These are phyloP conservation scores for Hylomyscus alleni DNA, from an alignment of 2,797 vertebrate genomes.

Conservation along the genomic window DNA sequence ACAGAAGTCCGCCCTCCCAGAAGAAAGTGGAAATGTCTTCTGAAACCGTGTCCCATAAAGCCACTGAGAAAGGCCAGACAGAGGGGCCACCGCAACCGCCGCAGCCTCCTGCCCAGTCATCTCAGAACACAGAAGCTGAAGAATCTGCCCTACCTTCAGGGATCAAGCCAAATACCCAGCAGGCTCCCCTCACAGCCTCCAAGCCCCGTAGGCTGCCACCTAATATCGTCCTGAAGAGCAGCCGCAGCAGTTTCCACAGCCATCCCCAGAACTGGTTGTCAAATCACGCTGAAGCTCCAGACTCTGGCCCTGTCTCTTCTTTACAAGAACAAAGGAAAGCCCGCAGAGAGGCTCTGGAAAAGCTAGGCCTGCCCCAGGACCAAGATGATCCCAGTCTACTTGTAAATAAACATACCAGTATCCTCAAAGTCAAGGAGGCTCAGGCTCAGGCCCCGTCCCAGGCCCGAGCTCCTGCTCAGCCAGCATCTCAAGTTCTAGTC, in stretches of 20 bases:
- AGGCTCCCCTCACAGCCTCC: constrained; percentile 90
- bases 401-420: constrained; percentile 4
- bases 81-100: not conserved
- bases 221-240: constrained; percentile 88
- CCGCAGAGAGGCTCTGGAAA: constrained; percentile 93
- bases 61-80: not conserved
- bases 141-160: constrained; percentile 34
- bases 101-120: not conserved
- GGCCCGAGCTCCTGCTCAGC: not conserved
- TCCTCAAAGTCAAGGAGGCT: constrained; percentile 63
- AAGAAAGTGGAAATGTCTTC: not conserved
- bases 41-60: constrained; percentile 64
- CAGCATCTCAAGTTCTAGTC: not conserved
- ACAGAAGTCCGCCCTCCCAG: not conserved
- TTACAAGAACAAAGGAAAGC: constrained; percentile 89
- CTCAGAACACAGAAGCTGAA: constrained; percentile 27
- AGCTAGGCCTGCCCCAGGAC: constrained; percentile 93
- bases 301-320: not conserved
- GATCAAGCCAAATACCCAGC: constrained; percentile 65
- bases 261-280: constrained; percentile 81
- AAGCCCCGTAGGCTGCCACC: constrained; percentile 92
- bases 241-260: constrained; percentile 74
- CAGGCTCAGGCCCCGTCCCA: not conserved
- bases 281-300: constrained; percentile 15
- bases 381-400: constrained; percentile 70